Conservation (phyloP, 2,888 invertebrate species). For the Coelinius sp. region DNA sequence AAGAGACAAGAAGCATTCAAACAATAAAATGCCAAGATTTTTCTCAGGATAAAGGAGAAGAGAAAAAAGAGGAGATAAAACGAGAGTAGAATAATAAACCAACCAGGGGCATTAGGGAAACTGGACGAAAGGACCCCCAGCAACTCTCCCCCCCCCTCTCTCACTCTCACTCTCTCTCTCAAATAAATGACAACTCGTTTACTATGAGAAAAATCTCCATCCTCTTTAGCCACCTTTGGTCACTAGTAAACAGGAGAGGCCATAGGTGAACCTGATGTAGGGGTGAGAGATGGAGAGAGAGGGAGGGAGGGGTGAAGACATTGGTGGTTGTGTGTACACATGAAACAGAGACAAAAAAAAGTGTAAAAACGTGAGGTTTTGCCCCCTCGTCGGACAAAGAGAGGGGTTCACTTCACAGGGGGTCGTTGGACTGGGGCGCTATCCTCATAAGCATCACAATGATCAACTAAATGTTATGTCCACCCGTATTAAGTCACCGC, state of each 20-base stretch:
- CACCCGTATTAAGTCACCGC: slow-evolving; percentile 66
- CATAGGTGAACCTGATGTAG: slow-evolving; percentile 36
- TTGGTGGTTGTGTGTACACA: slow-evolving; percentile 24
- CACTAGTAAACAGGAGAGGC: slow-evolving; percentile 43
- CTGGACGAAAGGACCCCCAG: slow-evolving; percentile 62
- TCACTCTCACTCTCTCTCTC: slow-evolving; percentile 45
- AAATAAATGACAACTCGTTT: slow-evolving; percentile 30
- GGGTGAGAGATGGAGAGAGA: slow-evolving; percentile 30
- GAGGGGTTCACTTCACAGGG: slow-evolving; percentile 57
- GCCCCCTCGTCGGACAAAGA: slow-evolving; percentile 15
- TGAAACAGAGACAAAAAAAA: slow-evolving; percentile 34
- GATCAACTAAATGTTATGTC: slow-evolving; percentile 65
- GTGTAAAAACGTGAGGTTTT: slow-evolving; percentile 45
- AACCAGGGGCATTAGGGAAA: slow-evolving; percentile 50
- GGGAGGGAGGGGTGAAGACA: slow-evolving; percentile 28
- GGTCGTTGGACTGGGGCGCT: slow-evolving; percentile 66
- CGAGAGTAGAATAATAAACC: slow-evolving; percentile 37
- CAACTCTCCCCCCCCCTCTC: slow-evolving; percentile 54
- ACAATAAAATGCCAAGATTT: slow-evolving; percentile 39
- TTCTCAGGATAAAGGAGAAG: slow-evolving; percentile 46
- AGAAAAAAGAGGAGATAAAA: slow-evolving; percentile 10
- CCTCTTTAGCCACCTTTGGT: slow-evolving; percentile 23
- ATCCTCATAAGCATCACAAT: slow-evolving; percentile 67
- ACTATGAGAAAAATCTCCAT: slow-evolving; percentile 64
- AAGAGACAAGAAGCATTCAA: slow-evolving; percentile 4